A percentile compares a stretch with the other conserved stretches of the same genome.
Evolutionary conservation across 2,888 invertebrate species (phyloP).

Genomic region (Phorcus lineatus): DNA sequence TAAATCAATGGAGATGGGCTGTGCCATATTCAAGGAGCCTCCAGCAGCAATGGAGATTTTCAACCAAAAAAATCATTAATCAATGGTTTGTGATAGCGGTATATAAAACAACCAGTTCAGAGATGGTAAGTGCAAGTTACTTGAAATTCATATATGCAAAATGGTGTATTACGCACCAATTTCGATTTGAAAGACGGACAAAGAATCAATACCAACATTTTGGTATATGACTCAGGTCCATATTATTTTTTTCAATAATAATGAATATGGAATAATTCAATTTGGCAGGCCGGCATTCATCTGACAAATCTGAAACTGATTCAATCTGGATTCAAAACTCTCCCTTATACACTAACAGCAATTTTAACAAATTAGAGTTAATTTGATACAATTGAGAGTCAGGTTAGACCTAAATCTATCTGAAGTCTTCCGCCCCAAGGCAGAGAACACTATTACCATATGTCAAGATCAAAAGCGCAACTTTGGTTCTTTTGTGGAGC

Average conservation of each 20-base stretch:
- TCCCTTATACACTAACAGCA: neutral
- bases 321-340: neutral
- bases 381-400: constrained; percentile 5
- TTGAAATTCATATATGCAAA: too few species aligned
- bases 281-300: neutral
- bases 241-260: neutral
- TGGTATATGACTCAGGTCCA: neutral
- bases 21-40: neutral
- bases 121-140: too few species aligned
- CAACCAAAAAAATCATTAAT: too few species aligned
- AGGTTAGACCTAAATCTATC: constrained; percentile 11
- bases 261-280: constrained; percentile 9
- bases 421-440: neutral
- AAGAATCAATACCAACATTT: too few species aligned
- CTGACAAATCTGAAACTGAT: neutral
- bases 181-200: too few species aligned
- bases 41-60: neutral
- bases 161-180: too few species aligned
- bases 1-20: neutral
- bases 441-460: constrained; percentile 1
- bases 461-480: constrained; percentile 1
- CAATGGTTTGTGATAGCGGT: too few species aligned
- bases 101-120: too few species aligned
- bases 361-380: constrained; percentile 17
- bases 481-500: neutral